These are phyloP conservation scores for Drosophila nigritarsus DNA, from an alignment of 2,888 invertebrate species.

Conservation along the genomic window DNA sequence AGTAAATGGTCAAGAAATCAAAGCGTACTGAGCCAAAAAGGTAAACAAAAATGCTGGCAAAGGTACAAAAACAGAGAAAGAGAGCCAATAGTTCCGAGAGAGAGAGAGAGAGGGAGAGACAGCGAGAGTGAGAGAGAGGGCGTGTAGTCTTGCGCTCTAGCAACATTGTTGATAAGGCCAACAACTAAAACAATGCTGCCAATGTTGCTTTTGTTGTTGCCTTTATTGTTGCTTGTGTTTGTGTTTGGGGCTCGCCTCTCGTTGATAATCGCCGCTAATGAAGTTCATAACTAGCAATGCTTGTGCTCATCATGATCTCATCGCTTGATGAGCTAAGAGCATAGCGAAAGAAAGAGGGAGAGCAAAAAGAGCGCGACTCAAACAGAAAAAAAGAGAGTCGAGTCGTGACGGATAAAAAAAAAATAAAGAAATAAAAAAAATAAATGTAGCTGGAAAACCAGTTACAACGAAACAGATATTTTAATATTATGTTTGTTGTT, in stretches of 20 bases:
- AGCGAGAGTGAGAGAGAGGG: constrained; percentile 17
- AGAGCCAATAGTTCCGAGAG: constrained; percentile 3
- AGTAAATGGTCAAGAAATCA: constrained; percentile 81
- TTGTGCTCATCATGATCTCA: constrained; percentile 27
- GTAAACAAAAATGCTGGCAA: constrained; percentile 77
- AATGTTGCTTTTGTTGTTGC: constrained; percentile 8
- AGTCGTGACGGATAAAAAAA: constrained; percentile 24
- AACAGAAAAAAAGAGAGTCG: constrained; percentile 22
- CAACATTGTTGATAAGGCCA: constrained; percentile 71
- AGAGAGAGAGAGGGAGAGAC: background rate
- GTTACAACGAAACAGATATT: constrained; percentile 67
- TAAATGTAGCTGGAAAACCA: constrained; percentile 62
- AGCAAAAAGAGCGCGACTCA: constrained; percentile 13
- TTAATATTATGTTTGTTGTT: constrained; percentile 47
- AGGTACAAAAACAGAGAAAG: constrained; percentile 58
- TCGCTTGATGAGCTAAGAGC: constrained; percentile 42
- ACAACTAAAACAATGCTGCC: constrained; percentile 22
- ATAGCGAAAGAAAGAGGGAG: constrained; percentile 2
- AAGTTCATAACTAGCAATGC: constrained; percentile 44
- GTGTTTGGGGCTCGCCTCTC: constrained; percentile 38
- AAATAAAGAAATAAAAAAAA: constrained; percentile 34
- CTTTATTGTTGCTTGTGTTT: constrained; percentile 4
- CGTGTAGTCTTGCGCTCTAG: constrained; percentile 39
- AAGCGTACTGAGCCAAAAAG: constrained; percentile 77
- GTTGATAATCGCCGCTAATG: constrained; percentile 62